These are phyloP conservation scores for Zoroaster sp. DNA, from an alignment of 53 echinoderm and acorn worm genomes.

Conservation along the genomic window DNA sequence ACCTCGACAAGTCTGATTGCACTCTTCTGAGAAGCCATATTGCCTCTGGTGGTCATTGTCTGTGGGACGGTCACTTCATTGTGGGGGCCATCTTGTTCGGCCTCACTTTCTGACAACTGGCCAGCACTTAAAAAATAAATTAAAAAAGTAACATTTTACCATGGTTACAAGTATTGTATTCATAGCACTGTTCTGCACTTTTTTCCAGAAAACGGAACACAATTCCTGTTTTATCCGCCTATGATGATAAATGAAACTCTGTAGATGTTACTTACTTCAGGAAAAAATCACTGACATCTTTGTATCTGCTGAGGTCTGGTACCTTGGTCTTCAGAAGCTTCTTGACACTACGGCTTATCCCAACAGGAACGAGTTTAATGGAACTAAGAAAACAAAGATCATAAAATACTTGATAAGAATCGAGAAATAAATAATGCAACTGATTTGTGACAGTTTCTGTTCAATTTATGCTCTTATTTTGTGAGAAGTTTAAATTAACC, in stretches of 20 bases:
- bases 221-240: neutral
- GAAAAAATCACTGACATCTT: conserved; percentile 96
- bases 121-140: conserved; percentile 72
- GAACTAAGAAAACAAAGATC: conserved; percentile 66
- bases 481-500: no score
- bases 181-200: no score
- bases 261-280: conserved; percentile 71
- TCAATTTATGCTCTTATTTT: no score
- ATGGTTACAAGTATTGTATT: no score
- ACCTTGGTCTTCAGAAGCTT: conserved; percentile 80
- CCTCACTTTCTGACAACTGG: conserved; percentile 95
- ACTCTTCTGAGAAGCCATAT: conserved; percentile 87
- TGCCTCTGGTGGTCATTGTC: conserved; percentile 82
- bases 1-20: conserved; percentile 96
- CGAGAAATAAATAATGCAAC: no score
- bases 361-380: conserved; percentile 91
- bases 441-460: no score
- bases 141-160: no score
- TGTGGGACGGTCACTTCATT: conserved; percentile 97
- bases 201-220: neutral
- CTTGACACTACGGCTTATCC: conserved; percentile 92
- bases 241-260: neutral
- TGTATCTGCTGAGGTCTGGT: conserved; percentile 81
- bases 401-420: neutral
- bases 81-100: conserved; percentile 93